These are phyloP conservation scores for Perca fluviatilis DNA, from an alignment of 2,113 vertebrate species.

Conservation along the genomic window DNA sequence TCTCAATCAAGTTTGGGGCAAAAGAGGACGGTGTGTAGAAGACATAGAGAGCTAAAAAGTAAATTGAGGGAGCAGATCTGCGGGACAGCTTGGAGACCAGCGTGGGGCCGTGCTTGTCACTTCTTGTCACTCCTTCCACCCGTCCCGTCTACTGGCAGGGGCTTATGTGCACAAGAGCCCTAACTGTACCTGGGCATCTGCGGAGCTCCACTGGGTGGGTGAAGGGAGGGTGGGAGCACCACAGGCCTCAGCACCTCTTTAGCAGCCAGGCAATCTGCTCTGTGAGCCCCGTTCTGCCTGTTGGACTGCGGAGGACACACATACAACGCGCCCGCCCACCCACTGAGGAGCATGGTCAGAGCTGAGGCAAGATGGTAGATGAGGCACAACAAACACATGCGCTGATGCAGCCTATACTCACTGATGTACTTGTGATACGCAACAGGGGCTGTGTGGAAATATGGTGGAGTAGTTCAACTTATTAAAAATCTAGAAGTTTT, in stretches of 20 bases:
- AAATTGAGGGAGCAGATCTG: slow-evolving; percentile 68
- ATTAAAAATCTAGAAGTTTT: not conserved
- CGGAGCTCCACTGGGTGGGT: slow-evolving; percentile 56
- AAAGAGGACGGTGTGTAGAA: slow-evolving; percentile 15
- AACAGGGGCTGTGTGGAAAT: not conserved
- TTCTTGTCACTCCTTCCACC: slow-evolving; percentile 77
- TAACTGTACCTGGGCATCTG: slow-evolving; percentile 82
- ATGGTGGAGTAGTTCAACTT: slow-evolving; percentile 1
- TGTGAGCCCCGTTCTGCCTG: slow-evolving; percentile 54
- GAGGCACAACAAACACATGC: slow-evolving; percentile 63
- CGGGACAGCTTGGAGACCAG: slow-evolving; percentile 86
- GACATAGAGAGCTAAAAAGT: not conserved
- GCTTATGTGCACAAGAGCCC: slow-evolving; percentile 67
- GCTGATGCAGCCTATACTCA: slow-evolving; percentile 23
- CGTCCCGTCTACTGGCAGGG: slow-evolving; percentile 65
- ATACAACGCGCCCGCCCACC: slow-evolving; percentile 33
- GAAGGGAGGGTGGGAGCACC: slow-evolving; percentile 38
- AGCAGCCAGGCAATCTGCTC: slow-evolving; percentile 84
- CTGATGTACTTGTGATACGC: slow-evolving; percentile 24
- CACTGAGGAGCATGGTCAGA: slow-evolving; percentile 52
- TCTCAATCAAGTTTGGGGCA: slow-evolving; percentile 40
- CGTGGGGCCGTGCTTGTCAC: slow-evolving; percentile 80
- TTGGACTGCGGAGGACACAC: slow-evolving; percentile 52
- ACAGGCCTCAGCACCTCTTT: slow-evolving; percentile 79
- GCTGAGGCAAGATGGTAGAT: slow-evolving; percentile 65